These are phyloP conservation scores for Syngnathus rostellatus DNA, from an alignment of 2,797 vertebrate genomes.

Conservation along the genomic window DNA sequence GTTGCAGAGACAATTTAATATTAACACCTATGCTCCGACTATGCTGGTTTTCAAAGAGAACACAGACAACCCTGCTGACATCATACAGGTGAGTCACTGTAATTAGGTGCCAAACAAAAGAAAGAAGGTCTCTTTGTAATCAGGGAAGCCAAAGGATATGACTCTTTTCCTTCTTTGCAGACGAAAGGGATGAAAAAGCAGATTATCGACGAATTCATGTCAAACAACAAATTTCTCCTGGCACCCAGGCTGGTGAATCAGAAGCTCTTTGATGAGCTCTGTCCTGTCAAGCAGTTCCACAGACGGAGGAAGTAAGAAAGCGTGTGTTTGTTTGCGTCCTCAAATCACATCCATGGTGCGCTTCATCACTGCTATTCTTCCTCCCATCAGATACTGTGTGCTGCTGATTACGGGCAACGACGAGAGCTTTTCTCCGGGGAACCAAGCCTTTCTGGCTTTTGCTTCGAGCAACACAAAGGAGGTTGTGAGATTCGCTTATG, in stretches of 20 bases:
- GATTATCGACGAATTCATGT: constrained; percentile 89
- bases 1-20: constrained; percentile 81
- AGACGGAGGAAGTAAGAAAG: constrained; percentile 85
- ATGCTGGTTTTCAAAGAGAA: constrained; percentile 92
- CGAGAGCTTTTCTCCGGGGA: constrained; percentile 64
- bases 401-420: constrained; percentile 80
- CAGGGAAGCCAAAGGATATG: not conserved
- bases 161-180: constrained; percentile 52
- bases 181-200: constrained; percentile 89
- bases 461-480: constrained; percentile 82
- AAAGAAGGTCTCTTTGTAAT: not conserved
- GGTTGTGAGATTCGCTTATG: constrained; percentile 80
- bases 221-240: constrained; percentile 89
- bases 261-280: constrained; percentile 91
- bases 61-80: constrained; percentile 76
- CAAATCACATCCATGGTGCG: no score
- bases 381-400: constrained; percentile 78
- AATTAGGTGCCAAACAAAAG: no score
- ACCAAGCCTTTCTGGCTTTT: constrained; percentile 81
- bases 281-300: constrained; percentile 90
- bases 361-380: not conserved
- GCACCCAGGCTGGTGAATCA: constrained; percentile 87
- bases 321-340: not conserved
- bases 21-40: constrained; percentile 84
- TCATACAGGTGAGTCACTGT: constrained; percentile 75